Evolutionary conservation across 1,140 invertebrate species (phyloP), one percentile per base, ranked within the genome.

Genomic region (Drosophila watanabei): DNA sequence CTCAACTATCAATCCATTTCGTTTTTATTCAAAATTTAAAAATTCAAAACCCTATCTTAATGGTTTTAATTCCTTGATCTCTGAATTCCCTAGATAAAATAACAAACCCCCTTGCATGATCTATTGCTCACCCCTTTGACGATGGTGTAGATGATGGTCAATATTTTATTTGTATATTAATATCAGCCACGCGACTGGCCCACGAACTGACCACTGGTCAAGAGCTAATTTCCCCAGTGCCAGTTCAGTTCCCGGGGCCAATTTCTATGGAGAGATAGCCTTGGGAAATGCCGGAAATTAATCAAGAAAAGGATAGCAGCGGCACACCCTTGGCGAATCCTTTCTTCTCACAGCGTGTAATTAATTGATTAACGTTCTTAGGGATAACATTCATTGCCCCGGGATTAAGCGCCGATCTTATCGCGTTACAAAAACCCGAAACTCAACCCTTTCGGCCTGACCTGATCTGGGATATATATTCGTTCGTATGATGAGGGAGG

Each of bases 361-460:
- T 90, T 90, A 90, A 90, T 90, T 90, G 86, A 90, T 90, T 90
- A 90, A 90, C 86, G 79, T 90, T 80, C 86, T 90, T 90, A 91
- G 75, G 86, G 87, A 90, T 82, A 86, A 63, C 79, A 71, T 82
- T 85, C 46, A 49, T 70, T 59, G 54, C 54, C 39, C 59, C 63
- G 59, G 71, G 79, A 86, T 86, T 86, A 82, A 73, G 69, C 9
- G 49, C 39, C 82, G 86, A 90, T 90, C 82, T 90, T 90, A 90
- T 90, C 86, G 72, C 51, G 60, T 90, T 90, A 90, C 86, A 89
- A 79, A 79, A 79, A 79, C 86, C 60, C 82, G 54, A 72, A 35
- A 28, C 61, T 33, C 78, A 89, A 80, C 82, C 86, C 84, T 86
- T 84, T 85, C 30, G 61, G 77, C 66, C 49, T 78, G 86, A 72